Conservation (phyloP, 2,888 invertebrate species). For the Torymus auratus region DNA sequence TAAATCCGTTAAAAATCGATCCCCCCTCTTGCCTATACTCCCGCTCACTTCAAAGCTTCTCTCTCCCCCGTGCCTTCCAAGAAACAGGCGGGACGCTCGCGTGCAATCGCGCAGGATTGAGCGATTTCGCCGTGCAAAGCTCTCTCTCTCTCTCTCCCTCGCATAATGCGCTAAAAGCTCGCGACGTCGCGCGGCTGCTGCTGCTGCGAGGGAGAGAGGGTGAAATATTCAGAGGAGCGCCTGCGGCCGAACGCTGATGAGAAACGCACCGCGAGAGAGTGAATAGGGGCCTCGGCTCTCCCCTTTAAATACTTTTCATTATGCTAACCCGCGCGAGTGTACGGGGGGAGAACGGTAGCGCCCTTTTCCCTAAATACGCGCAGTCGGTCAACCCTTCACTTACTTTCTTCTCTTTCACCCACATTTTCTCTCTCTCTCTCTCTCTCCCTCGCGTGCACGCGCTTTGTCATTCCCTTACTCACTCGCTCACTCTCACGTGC, state of each 20-base stretch:
- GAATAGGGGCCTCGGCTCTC: background rate
- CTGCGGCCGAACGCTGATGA: conserved; percentile 69
- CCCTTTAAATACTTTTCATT: conserved; percentile 57
- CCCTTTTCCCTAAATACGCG: background rate
- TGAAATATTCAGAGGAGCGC: conserved; percentile 70
- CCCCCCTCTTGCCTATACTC: background rate
- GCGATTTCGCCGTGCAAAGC: background rate
- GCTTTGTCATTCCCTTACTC: conserved; percentile 46
- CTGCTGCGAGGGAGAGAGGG: conserved; percentile 44
- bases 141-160: background rate
- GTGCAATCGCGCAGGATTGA: conserved; percentile 24
- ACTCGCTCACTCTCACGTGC: conserved; percentile 20
- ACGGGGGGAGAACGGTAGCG: background rate
- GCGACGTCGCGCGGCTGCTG: background rate
- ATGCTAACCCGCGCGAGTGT: conserved; percentile 28
- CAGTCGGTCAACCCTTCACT: background rate
- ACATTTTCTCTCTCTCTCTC: conserved; percentile 9
- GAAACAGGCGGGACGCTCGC: no score
- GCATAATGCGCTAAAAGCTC: conserved; percentile 13
- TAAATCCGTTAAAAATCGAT: conserved; percentile 29
- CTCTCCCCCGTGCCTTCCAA: no score
- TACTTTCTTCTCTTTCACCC: conserved; percentile 19
- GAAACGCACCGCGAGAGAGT: conserved; percentile 58
- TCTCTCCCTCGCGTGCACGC: background rate
- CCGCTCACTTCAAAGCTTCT: no score